Evolutionary conservation across 1,140 invertebrate genomes (phyloP), one percentile per base, ranked within the genome.

Genomic region (Solenopsis invicta): DNA sequence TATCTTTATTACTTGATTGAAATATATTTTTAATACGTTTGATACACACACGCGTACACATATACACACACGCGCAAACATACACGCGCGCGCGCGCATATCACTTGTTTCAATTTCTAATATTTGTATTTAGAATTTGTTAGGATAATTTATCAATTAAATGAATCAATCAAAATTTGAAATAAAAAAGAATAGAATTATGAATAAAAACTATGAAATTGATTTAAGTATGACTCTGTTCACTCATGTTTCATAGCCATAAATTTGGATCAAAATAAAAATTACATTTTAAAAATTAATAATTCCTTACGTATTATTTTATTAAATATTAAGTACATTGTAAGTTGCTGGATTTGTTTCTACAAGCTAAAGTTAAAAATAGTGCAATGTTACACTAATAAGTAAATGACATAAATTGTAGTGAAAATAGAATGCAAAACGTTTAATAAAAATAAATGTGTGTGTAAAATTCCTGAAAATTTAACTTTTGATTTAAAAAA

Each of bases 101-200:
- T n/a, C n/a, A n/a, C n/a, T n/a, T n/a, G n/a, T n/a, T n/a, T n/a
- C n/a, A 0, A 41, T 45, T 61, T 61, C 18, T 37, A 6, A 41
- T n/a, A n/a, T n/a, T 41, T 41, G 37, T 45, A 61, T 2, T 29
- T 76, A 13, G 2, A 41, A 18, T 45, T 5, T 61, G 2, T 48
- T 16, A 61, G 45, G 6, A 76, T 59, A 76, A 59, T 41, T 56
- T 61, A 24, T 76, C 24, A 24, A 59, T 21, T 59, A 75, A 41
- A 59, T 16, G 37, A 41, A 41, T 21, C 5, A 52, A 61, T 29
- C 4, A 54, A 1, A 24, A 21, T 75, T 59, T 24, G 12, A 6
- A 75, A 34, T 41, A 75, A 75, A 66, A 16, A 66, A 41, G n/a
- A 56, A 0, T 29, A 21, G 4, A 61, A 24, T 66, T 41, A 45